Evolutionary conservation across 2,888 invertebrate genomes (phyloP), one percentile per base, ranked within the genome.

Genomic region (Drosophila rellima): DNA sequence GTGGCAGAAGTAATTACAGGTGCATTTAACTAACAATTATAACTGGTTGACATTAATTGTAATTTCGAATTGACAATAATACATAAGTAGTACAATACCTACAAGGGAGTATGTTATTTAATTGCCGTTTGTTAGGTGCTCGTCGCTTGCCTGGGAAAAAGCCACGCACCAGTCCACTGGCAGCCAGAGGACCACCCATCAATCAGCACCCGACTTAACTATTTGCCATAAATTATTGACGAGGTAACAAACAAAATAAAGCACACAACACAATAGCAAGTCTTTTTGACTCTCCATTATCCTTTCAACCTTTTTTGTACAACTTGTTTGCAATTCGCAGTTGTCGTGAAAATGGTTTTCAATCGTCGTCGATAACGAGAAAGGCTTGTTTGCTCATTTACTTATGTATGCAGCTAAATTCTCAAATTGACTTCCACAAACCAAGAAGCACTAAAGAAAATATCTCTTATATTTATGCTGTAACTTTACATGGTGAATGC

Each of bases 261-360:
- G 11, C 18, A 18, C 15, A 17, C 15, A 23, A 37, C 29, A 50
- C 31, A 55, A 47, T 17, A 7, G 40, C 37, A 47, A 37, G 20
- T 55, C 40, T 31, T 35, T 57, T 52, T 33, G 10, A 26, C 15
- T 15, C 47, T 15, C n/a, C 42, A 8, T 37, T 56, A 20, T 29
- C 45, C 44, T n/a, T 37, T 18, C 23, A 26, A 56, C n/a, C 47
- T 42, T 55, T 39, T 37, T 61, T 66, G 48, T 31, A 17, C 42
- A 55, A 63, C 64, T 59, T 47, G 33, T 50, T 61, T 50, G 47
- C 26, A 52, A 5, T 44, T 29, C 33, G 55, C 63, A 70, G 72
- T 81, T 72, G 71, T 71, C 61, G 63, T 66, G 74, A 45, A 66
- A 77, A 80, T 77, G 70, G 68, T 64, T 77, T 62, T 69, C 63